Base-by-base conservation (phyloP, 1,140 invertebrate genomes). In the Drosophila virilis region DNA sequence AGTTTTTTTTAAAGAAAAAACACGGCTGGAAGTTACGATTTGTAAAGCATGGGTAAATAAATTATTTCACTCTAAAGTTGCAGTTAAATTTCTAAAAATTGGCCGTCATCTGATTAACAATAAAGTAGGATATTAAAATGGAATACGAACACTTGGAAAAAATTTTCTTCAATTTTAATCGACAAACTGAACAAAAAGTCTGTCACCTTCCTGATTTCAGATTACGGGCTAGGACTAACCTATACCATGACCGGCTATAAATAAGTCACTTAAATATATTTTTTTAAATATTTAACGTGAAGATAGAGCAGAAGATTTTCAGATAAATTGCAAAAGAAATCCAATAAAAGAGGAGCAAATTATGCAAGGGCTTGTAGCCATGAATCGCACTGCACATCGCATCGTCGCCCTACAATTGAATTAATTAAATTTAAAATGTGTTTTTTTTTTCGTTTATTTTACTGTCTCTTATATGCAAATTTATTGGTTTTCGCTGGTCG, bases 381-480 rank as follows among this genome's bases (percentile, higher is more conserved):
- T 37, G 37, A 45, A 15, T 66, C 58, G 46, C 38, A 50, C 32
- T 55, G 58, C 48, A 40, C 42, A 54, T 57, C 13, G 65, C 65
- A 9, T 15, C 45, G 61, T 65, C 42, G 61, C 42, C 38, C 46
- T 64, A 37, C 69, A 71, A 71, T 71, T 58, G 61, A 66, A 71
- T 71, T 66, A 71, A 71, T 71, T 71, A 66, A 57, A 48, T 58
- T 55, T 50, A 35, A 66, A 66, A 55, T 37, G 38, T n/a, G 9
- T 15, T 22, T 40, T 57, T 50, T 40, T 48, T 32, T 13, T 42
- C 9, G 4, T 15, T 62, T 22, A 28, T 28, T 45, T 65, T 54
- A 13, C 50, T 8, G n/a, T 61, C 42, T 33, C 60, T 38, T 54
- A 17, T 55, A 65, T 71, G 68, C 43, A 71, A 71, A 66, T 71